Conservation (phyloP, 2,797 vertebrate genomes). For the Etheostoma perlongum region DNA sequence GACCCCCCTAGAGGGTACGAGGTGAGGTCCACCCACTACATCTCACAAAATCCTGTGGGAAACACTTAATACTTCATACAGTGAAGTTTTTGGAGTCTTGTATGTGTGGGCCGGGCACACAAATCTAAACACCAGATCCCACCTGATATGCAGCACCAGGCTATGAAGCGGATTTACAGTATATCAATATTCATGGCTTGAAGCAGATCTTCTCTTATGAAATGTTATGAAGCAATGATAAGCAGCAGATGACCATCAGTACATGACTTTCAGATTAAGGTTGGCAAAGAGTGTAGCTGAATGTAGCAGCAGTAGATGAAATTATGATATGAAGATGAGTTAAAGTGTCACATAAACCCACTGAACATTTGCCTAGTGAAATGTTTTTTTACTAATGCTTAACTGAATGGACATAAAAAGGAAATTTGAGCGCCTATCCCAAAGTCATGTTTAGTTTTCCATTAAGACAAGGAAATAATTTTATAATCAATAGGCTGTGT, state of each 20-base stretch:
- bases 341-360: background rate
- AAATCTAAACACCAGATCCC: background rate
- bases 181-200: conserved; percentile 12
- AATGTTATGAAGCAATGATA: conserved; percentile 12
- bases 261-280: background rate
- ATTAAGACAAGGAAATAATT: background rate
- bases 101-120: background rate
- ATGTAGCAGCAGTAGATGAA: background rate
- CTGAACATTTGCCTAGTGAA: background rate
- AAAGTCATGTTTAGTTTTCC: background rate
- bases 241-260: conserved; percentile 18
- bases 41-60: too few relatives aligned
- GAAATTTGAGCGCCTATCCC: too few relatives aligned
- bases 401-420: too few relatives aligned
- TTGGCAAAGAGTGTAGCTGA: background rate
- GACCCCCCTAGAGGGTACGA: too few relatives aligned
- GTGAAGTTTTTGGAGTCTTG: background rate
- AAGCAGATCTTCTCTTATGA: background rate
- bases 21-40: too few relatives aligned
- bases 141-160: background rate
- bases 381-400: background rate
- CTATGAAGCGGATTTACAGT: background rate
- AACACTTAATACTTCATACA: background rate
- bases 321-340: conserved; percentile 17
- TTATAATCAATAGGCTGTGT: background rate